Base-by-base conservation (phyloP, 2,113 vertebrate genomes). In the Pao palembangensis region DNA sequence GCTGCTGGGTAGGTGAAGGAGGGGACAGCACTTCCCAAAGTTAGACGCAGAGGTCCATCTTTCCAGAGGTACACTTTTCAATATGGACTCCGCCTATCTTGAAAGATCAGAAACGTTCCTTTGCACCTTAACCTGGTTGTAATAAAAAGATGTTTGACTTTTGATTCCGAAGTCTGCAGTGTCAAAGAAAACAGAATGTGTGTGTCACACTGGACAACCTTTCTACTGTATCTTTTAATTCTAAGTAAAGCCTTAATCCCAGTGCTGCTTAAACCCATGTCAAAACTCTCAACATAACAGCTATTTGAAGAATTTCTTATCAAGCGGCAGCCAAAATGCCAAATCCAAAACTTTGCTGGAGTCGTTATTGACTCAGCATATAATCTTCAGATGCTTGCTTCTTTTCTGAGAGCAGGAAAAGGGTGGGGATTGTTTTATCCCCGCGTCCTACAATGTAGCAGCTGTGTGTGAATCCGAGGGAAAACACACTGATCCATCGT, bases 401-500 rank as follows among this genome's bases (percentile, higher is more conserved):
- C 55, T 69, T 59, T 61, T 75, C 34, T 53, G 43, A 48, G 49
- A 48, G 50, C 47, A 67, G 62, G 51, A 53, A 49, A 43, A 46
- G 49, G 44, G 50, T 47, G 64, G 62, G 49, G 23, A 23, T 76
- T 54, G 43, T 38, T 42, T 75, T 43, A 55, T 68, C 54, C 19
- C 25, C 58, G 21, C 12, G 17, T 72, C 61, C 23, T 68, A 76
- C 10, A 67, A 66, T 63, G 67, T 73, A 71, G 73, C 80, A 82
- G 78, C 79, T 80, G 80, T 51, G 64, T 42, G 67, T 57, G 20
- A 73, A 71, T 51, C 25, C 61, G 61, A 67, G 73, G 25, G 53
- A 17, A 81, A 56, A 46, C 55, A 76, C 41, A 62, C 11, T 48
- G 21, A 67, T 44, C 14, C 16, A 23, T 55, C 43, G 69, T 49